These are phyloP conservation scores for Mormyrops boulengeri DNA, from an alignment of 2,797 vertebrate species.

Conservation along the genomic window DNA sequence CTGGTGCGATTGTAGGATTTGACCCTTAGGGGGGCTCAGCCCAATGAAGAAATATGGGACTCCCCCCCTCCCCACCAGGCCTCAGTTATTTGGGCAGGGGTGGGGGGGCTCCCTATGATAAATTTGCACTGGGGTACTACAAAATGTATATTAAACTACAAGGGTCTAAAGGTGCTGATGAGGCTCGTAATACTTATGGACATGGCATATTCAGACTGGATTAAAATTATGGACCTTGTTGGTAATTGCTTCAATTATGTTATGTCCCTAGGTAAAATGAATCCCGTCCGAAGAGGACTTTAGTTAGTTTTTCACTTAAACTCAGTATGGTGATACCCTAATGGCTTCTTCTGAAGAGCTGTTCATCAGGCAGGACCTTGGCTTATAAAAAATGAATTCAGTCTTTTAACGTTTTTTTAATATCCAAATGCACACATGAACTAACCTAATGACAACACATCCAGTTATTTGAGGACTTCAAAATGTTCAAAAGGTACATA, in stretches of 20 bases:
- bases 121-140: not conserved
- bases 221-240: not conserved
- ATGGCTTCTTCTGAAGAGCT: not conserved
- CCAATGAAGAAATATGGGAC: not conserved
- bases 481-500: not conserved
- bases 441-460: not conserved
- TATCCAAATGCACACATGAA: not conserved
- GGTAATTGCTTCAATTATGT: not conserved
- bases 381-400: not conserved
- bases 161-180: not conserved
- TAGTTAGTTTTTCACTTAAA: not conserved
- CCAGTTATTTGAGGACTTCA: not conserved
- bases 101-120: not conserved
- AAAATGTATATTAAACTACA: not conserved
- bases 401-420: not conserved
- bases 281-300: not conserved
- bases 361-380: not conserved
- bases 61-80: not conserved
- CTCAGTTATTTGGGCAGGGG: not conserved
- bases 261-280: not conserved
- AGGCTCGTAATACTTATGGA: not conserved
- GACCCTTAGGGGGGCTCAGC: not conserved
- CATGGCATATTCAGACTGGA: not conserved
- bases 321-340: not conserved
- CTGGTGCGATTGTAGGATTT: not conserved